Evolutionary conservation across 2,888 invertebrate genomes (phyloP), one percentile per base, ranked within the genome.

Genomic region (Drosophila stalkeri): DNA sequence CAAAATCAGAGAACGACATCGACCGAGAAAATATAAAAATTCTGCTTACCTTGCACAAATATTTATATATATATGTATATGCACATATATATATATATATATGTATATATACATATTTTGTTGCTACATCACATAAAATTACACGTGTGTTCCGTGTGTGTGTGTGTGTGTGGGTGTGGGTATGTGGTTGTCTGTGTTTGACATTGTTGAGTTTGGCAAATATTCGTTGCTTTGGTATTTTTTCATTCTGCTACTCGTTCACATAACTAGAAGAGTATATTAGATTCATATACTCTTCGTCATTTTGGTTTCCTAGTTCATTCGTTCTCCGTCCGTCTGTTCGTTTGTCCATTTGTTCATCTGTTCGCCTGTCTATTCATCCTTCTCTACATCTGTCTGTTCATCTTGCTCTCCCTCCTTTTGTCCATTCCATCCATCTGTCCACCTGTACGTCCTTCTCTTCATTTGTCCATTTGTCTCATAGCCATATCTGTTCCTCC

Each of bases 1-100:
- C 65, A 70, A 51, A 70, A 63, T 78, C 59, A 64, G 65, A 51
- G 33, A 60, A 56, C 62, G 63, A 51, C 63, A 49, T 43, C 49
- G 56, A 62, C 35, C 64, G 31, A 65, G 43, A 77, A 81, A 82
- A 86, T 86, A 88, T 86, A 88, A 85, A 88, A 88, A 80, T 85
- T 88, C 81, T 62, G 85, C 85, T 88, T 85, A 86, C 89, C 85
- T 85, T 88, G 86, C 85, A 81, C 85, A 86, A 85, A 88, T 85
- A 85, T 88, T 54, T 56, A 43, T 43, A 31, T 20, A 23, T n/a
- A 23, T n/a, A n/a, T 41, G 2, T 8, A 16, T 18, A 11, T 11
- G 3, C 5, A 20, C 0, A 37, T 20, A 16, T 35, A 37, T 54
- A 3, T 39, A 27, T 31, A 46, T 23, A 9, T 18, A n/a, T 65